Evolutionary conservation across 2,113 vertebrate species (phyloP).

Genomic region (Epinephelus fuscoguttatus): DNA sequence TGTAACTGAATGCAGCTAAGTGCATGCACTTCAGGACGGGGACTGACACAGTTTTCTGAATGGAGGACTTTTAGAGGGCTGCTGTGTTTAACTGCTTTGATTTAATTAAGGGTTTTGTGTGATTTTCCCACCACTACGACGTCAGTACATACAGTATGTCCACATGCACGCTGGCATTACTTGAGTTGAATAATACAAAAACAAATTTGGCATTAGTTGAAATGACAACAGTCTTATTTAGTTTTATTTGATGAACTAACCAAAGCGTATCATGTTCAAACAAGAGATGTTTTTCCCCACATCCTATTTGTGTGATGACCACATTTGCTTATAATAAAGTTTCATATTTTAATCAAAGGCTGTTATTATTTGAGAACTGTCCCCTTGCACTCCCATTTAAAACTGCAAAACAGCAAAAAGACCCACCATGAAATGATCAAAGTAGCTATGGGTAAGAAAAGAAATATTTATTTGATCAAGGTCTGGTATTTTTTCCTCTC

Average conservation of each 20-base stretch:
- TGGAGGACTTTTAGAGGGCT: slow-evolving; percentile 36
- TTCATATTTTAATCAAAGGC: neutral
- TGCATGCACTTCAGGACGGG: slow-evolving; percentile 51
- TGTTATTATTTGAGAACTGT: neutral
- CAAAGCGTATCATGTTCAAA: neutral
- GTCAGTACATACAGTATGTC: neutral
- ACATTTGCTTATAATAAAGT: neutral
- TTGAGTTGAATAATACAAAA: neutral
- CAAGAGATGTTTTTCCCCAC: neutral
- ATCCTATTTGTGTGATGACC: neutral
- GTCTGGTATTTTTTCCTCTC: neutral
- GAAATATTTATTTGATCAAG: slow-evolving; percentile 6
- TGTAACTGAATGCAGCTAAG: slow-evolving; percentile 55
- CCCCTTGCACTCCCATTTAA: neutral
- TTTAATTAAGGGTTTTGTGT: slow-evolving; percentile 48
- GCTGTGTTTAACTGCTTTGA: slow-evolving; percentile 35
- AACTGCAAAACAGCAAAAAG: neutral
- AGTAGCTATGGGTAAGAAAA: neutral
- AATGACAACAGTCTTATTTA: neutral
- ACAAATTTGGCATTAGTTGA: neutral
- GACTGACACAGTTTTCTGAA: slow-evolving; percentile 44
- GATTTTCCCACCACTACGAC: neutral
- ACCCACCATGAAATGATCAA: neutral
- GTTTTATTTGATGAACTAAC: neutral
- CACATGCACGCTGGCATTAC: neutral